phyloP scores from a whole-genome alignment of 2,113 vertebrate genomes.

The Chauna torquata region DNA sequence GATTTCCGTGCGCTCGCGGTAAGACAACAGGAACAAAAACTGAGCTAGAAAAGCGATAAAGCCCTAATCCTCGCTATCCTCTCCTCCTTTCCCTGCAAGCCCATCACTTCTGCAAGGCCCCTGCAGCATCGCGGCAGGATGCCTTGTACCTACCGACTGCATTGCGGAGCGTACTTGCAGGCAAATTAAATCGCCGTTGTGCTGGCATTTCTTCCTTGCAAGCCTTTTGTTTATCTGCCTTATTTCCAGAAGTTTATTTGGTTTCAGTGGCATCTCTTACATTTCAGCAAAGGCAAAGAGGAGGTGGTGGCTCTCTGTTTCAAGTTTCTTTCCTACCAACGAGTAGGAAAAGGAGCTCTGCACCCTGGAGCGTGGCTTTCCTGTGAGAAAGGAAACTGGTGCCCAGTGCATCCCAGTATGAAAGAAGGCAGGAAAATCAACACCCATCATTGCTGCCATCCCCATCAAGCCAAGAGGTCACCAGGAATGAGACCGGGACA shows the following conservation, averaged over 20 bases:
- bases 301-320: not conserved
- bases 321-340: accelerated
- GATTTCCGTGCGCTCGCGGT: accelerated
- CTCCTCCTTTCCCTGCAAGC: not conserved
- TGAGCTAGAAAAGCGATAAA: not conserved
- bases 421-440: not conserved
- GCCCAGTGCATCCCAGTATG: not conserved
- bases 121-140: not conserved
- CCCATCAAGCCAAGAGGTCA: not conserved
- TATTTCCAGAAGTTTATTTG: not conserved
- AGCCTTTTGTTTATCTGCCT: not conserved
- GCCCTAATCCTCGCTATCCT: not conserved
- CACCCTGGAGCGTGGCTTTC: not conserved
- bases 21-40: not conserved
- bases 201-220: not conserved
- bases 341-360: not conserved
- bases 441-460: accelerated
- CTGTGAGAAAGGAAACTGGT: not conserved
- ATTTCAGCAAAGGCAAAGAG: not conserved
- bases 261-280: not conserved
- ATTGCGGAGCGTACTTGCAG: not conserved
- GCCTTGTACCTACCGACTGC: not conserved
- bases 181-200: not conserved
- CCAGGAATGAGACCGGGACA: not conserved
- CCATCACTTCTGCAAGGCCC: not conserved